Evolutionary conservation across 2,888 invertebrate species (phyloP).

Genomic region (Sturmia bella): DNA sequence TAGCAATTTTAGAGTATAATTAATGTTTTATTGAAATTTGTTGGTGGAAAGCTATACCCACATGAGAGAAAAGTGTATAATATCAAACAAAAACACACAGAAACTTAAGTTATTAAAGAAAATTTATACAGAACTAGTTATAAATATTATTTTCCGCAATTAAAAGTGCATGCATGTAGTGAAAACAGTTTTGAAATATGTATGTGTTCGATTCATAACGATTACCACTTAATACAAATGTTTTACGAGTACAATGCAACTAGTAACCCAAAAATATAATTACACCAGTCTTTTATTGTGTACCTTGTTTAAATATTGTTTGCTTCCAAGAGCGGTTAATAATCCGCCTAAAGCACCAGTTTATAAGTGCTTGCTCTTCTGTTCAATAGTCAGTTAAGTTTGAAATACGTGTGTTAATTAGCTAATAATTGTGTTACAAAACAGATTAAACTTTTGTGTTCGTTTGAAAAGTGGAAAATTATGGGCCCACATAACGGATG

Average conservation of each 20-base stretch:
- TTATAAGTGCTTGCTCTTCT: not conserved
- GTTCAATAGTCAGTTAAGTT: not conserved
- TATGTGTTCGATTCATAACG: conserved; percentile 6
- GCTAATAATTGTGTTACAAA: conserved; percentile 46
- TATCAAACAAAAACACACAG: conserved; percentile 30
- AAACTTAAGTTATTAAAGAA: conserved; percentile 31
- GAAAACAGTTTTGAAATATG: conserved; percentile 36
- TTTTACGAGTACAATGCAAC: not conserved
- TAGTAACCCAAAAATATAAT: conserved; percentile 25
- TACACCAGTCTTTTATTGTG: conserved; percentile 7
- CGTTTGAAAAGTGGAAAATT: conserved; percentile 24
- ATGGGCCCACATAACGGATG: not conserved
- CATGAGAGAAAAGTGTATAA: conserved; percentile 20
- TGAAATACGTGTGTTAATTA: conserved; percentile 56
- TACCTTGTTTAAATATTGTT: conserved; percentile 5
- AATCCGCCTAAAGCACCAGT: conserved; percentile 12
- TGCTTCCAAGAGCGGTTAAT: not conserved
- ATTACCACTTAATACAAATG: conserved; percentile 50
- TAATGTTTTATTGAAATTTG: conserved; percentile 59
- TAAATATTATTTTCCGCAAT: conserved; percentile 61
- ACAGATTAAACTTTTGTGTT: conserved; percentile 24
- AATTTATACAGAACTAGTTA: conserved; percentile 35
- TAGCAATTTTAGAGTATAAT: conserved; percentile 20
- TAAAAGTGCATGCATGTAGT: conserved; percentile 31
- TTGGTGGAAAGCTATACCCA: conserved; percentile 15